These are phyloP conservation scores for Drosophila jambulina DNA, from an alignment of 1,140 invertebrate species.

Conservation along the genomic window DNA sequence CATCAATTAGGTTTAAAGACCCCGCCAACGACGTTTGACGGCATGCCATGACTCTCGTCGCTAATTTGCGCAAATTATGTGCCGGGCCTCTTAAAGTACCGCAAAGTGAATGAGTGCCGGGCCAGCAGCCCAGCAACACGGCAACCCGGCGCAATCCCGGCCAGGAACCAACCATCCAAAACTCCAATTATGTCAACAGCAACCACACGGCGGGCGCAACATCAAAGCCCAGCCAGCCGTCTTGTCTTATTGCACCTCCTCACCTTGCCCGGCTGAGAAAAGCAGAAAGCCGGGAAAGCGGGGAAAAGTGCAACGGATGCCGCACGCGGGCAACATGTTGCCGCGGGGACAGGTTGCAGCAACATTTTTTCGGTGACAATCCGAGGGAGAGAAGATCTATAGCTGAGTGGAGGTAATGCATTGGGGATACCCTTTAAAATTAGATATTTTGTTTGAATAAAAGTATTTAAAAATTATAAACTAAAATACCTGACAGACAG, in stretches of 20 bases:
- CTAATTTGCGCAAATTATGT: slow-evolving; percentile 83
- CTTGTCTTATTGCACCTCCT: slow-evolving; percentile 30
- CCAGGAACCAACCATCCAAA: slow-evolving; percentile 62
- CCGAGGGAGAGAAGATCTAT: slow-evolving; percentile 6
- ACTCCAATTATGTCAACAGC: slow-evolving; percentile 83
- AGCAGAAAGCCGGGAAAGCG: slow-evolving; percentile 8
- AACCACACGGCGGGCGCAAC: slow-evolving; percentile 72
- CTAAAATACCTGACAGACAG: fast-evolving
- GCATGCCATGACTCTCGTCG: slow-evolving; percentile 73
- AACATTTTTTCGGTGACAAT: slow-evolving; percentile 36
- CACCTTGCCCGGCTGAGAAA: slow-evolving; percentile 15
- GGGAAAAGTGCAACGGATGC: slow-evolving; percentile 44
- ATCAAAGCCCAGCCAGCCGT: slow-evolving; percentile 69
- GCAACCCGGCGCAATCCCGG: slow-evolving; percentile 35
- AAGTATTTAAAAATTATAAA: no score
- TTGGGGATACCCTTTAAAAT: slow-evolving; percentile 2
- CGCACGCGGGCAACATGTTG: slow-evolving; percentile 43
- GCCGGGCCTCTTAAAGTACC: slow-evolving; percentile 78
- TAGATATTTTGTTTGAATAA: no score
- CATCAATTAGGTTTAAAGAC: slow-evolving; percentile 81
- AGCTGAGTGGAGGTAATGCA: not conserved
- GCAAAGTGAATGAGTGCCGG: slow-evolving; percentile 64
- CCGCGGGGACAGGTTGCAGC: slow-evolving; percentile 30
- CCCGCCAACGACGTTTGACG: slow-evolving; percentile 54
- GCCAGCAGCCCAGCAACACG: slow-evolving; percentile 38